These are phyloP conservation scores for Furcifer pardalis DNA, from an alignment of 2,797 vertebrate genomes.

Conservation along the genomic window DNA sequence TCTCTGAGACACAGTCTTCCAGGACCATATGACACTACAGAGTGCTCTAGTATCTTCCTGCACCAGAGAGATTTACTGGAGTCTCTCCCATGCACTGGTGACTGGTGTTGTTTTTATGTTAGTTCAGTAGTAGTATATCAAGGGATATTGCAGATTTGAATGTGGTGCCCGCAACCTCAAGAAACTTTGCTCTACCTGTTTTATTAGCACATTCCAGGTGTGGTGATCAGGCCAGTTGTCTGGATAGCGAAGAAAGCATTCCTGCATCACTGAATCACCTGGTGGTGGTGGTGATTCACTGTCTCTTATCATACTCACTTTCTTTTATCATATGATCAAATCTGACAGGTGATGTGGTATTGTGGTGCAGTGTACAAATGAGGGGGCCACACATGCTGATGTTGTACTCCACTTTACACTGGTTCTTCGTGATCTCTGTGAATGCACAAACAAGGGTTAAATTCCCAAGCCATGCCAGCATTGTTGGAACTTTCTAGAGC, in stretches of 20 bases:
- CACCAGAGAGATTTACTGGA: background rate
- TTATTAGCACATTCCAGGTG: background rate
- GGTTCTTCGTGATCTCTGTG: too few species aligned
- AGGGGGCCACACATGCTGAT: too few species aligned
- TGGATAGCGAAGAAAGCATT: too few species aligned
- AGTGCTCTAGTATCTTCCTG: background rate
- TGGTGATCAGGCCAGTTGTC: background rate
- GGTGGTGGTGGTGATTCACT: background rate
- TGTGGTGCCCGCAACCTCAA: background rate
- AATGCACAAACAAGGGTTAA: too few species aligned
- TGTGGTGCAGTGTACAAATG: too few species aligned
- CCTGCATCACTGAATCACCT: background rate
- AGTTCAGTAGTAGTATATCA: background rate
- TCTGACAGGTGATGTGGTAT: background rate
- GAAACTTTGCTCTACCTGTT: background rate
- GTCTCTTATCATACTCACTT: background rate
- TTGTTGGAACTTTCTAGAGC: too few species aligned
- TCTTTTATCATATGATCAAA: background rate
- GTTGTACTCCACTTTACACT: too few species aligned
- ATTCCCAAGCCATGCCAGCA: too few species aligned
- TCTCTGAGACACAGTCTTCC: background rate
- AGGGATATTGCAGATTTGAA: background rate
- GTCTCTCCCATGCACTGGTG: background rate
- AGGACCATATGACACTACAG: background rate
- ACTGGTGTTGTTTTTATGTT: background rate